These are phyloP conservation scores for Mormoops blainvillei DNA, from an alignment of 2,113 vertebrate genomes.

Conservation along the genomic window DNA sequence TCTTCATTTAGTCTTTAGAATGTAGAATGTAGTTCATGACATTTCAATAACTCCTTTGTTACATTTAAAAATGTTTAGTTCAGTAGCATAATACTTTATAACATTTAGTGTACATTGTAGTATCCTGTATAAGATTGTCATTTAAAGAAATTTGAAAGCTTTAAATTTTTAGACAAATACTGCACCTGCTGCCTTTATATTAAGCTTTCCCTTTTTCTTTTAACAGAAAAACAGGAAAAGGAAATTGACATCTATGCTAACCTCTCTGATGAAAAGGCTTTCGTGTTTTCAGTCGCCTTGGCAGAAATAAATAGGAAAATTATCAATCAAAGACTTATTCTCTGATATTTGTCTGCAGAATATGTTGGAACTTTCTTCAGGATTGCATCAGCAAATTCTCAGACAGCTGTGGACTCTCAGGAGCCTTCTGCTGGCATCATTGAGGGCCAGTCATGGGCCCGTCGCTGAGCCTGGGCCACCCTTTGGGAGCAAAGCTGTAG, in stretches of 20 bases:
- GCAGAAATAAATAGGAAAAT: constrained; percentile 99
- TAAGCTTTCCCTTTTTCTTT: constrained; percentile 75
- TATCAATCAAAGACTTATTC: constrained; percentile 96
- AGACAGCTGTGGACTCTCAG: constrained; percentile 70
- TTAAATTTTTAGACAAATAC: neutral
- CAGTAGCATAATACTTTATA: neutral
- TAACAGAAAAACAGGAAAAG: constrained; percentile 96
- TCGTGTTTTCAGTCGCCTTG: constrained; percentile 98
- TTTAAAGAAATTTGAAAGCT: constrained; percentile 19
- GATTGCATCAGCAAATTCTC: constrained; percentile 71
- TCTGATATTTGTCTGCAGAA: constrained; percentile 77
- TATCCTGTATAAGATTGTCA: neutral
- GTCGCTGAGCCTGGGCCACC: constrained; percentile 62
- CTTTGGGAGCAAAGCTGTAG: constrained; percentile 61
- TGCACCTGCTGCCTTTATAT: neutral
- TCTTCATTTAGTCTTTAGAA: neutral
- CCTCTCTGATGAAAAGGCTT: constrained; percentile 98
- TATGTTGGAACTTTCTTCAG: constrained; percentile 73
- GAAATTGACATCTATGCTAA: constrained; percentile 97
- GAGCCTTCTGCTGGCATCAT: constrained; percentile 64
- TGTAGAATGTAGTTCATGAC: neutral
- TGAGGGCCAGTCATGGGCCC: constrained; percentile 51
- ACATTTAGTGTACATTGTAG: neutral
- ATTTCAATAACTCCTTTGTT: constrained; percentile 25
- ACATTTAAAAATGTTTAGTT: neutral